Conservation (phyloP, 2,888 invertebrate genomes). For the Sisyra terminalis region DNA sequence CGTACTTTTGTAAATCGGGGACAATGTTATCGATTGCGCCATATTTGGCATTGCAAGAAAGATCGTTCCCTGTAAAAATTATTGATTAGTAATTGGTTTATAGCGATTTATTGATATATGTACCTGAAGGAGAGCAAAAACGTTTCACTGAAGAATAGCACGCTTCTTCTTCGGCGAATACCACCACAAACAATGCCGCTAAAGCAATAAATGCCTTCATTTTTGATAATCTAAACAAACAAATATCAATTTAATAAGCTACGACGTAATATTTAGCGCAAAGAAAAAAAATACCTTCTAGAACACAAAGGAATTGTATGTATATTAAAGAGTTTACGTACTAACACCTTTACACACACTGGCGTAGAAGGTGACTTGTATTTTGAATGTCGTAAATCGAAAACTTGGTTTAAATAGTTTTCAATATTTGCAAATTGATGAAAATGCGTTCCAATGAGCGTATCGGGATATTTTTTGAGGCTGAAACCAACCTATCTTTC, state of each 20-base stretch:
- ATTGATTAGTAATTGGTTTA: constrained; percentile 11
- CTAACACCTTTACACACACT: constrained; percentile 77
- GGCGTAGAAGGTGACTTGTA: constrained; percentile 60
- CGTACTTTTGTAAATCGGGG: constrained; percentile 34
- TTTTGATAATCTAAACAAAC: neutral
- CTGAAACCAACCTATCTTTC: too few relatives aligned
- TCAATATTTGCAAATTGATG: too few relatives aligned
- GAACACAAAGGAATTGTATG: neutral
- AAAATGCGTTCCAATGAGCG: too few relatives aligned
- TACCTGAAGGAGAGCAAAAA: constrained; percentile 1
- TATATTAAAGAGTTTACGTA: neutral
- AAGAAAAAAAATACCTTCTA: neutral
- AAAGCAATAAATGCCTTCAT: constrained; percentile 43
- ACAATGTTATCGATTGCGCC: constrained; percentile 37
- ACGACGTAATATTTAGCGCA: neutral
- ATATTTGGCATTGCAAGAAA: constrained; percentile 43
- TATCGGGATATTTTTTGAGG: too few relatives aligned
- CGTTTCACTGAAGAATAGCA: constrained; percentile 39
- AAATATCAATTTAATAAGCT: neutral
- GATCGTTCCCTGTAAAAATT: constrained; percentile 21
- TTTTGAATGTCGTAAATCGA: too few relatives aligned
- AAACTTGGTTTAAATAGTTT: too few relatives aligned
- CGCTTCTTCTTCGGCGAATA: constrained; percentile 32
- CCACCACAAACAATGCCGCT: constrained; percentile 31
- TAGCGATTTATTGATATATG: neutral